Base-by-base conservation (phyloP, 2,113 vertebrate species). In the Chinchilla lanigera region DNA sequence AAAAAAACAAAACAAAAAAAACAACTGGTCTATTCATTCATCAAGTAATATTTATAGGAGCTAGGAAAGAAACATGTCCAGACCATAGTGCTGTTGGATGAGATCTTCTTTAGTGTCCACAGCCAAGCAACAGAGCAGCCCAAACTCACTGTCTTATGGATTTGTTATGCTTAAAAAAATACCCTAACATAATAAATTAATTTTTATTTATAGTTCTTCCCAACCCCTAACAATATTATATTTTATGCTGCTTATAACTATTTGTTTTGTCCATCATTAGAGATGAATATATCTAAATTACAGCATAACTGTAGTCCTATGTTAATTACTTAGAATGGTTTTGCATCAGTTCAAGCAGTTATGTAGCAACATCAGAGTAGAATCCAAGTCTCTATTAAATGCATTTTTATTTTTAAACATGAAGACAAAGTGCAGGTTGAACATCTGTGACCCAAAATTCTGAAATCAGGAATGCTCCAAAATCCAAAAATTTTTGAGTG, bases 391-490 rank as follows among this genome's bases (percentile, higher is more conserved):
- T 41, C 28, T 81, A 75, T 54, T 52, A 90, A 90, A 67, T 56
- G 41, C 14, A 88, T 84, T 54, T 89, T 92, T 91, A 81, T 90
- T 96, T 96, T 95, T 82, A 86, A 94, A 84, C 19, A 67, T 58
- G 28, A 95, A 90, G 26, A 87, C 4, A 3, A 86, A 81, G 44
- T 83, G 33, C 28, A 94, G 86, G n/a, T 41, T 52, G 28, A 89
- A 52, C 47, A 89, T 26, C 28, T 47, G 58, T 77, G 63, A 63
- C 52, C 26, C 26, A 77, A 71, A 91, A 61, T 61, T 77, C 52
- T 71, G 54, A 60, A 87, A 47, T 69, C n/a, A 28, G 38, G 50
- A 89, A 52, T 88, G 61, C 54, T 30, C 24, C 63, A 58, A 54
- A 50, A 69, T 50, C n/a, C 28, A 58, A 38, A 38, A 81, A 60